Conservation (phyloP, 2,888 invertebrate species). For the Flabesymbios commensalis region DNA sequence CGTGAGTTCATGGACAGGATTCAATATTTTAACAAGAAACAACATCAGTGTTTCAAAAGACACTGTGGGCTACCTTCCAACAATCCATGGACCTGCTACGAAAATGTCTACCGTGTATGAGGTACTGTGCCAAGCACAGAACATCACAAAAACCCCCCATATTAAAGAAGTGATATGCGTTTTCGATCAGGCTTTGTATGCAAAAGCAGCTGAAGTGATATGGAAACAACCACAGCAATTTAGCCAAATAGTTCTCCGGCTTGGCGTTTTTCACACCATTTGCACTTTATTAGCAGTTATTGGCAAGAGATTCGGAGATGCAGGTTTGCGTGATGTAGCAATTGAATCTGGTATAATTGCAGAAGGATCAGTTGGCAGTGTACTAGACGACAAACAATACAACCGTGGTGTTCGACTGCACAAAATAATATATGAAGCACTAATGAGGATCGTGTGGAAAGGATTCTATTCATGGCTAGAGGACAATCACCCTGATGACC, state of each 20-base stretch:
- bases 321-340: constrained; percentile 30
- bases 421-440: constrained; percentile 32
- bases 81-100: constrained; percentile 23
- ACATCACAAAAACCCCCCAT: constrained; percentile 17
- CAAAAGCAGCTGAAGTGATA: constrained; percentile 31
- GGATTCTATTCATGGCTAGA: constrained; percentile 13
- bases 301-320: constrained; percentile 30
- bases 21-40: constrained; percentile 21
- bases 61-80: constrained; percentile 19
- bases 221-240: constrained; percentile 25
- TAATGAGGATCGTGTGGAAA: constrained; percentile 24
- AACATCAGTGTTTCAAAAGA: constrained; percentile 11
- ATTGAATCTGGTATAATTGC: constrained; percentile 33
- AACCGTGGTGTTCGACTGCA: constrained; percentile 15
- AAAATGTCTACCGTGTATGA: constrained; percentile 20
- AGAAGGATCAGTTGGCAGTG: constrained; percentile 26
- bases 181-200: constrained; percentile 33
- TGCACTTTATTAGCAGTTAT: constrained; percentile 29
- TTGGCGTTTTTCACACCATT: constrained; percentile 33
- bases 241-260: constrained; percentile 21
- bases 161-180: constrained; percentile 14
- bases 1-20: constrained; percentile 26
- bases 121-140: constrained; percentile 11
- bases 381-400: constrained; percentile 19
- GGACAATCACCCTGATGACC: constrained; percentile 8